These are phyloP conservation scores for Sebastes vulpes DNA, from an alignment of 2,797 vertebrate genomes.

Conservation along the genomic window DNA sequence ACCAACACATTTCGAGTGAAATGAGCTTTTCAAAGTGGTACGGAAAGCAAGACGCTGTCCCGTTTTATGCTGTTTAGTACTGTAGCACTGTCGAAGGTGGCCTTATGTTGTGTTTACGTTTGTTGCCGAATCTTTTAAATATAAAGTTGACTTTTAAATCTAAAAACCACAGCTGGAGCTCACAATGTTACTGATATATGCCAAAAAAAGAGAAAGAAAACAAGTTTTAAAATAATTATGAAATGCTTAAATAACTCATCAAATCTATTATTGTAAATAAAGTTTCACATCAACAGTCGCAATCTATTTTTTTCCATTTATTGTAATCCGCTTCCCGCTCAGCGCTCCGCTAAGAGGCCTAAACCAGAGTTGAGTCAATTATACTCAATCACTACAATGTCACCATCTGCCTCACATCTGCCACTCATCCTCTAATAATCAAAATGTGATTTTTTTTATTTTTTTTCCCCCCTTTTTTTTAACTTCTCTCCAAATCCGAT, in stretches of 20 bases:
- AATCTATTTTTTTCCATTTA: not conserved
- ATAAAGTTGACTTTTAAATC: slow-evolving; percentile 1
- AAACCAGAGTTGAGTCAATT: slow-evolving; percentile 47
- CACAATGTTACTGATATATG: not conserved
- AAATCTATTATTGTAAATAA: slow-evolving; percentile 55
- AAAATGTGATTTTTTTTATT: slow-evolving; percentile 28
- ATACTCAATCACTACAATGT: slow-evolving; percentile 42
- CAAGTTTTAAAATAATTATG: not conserved
- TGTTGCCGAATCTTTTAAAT: not conserved
- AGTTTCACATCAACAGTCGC: slow-evolving; percentile 14
- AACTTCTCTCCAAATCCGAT: slow-evolving; percentile 58
- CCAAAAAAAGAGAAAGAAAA: not conserved
- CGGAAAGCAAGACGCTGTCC: not conserved
- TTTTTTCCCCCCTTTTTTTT: not conserved
- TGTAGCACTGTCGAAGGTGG: not conserved
- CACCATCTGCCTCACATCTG: slow-evolving; percentile 77
- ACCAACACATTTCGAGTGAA: not conserved
- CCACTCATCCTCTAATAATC: slow-evolving; percentile 72
- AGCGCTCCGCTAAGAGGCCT: not conserved
- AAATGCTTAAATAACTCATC: slow-evolving; percentile 17
- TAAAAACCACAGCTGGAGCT: not conserved
- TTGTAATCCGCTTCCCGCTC: not conserved
- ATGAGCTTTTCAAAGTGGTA: not conserved
- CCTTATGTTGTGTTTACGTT: slow-evolving; percentile 21
- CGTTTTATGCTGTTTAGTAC: slow-evolving; percentile 29